Base-by-base conservation (phyloP, 2,888 invertebrate species). In the Agonopterix heracliana region DNA sequence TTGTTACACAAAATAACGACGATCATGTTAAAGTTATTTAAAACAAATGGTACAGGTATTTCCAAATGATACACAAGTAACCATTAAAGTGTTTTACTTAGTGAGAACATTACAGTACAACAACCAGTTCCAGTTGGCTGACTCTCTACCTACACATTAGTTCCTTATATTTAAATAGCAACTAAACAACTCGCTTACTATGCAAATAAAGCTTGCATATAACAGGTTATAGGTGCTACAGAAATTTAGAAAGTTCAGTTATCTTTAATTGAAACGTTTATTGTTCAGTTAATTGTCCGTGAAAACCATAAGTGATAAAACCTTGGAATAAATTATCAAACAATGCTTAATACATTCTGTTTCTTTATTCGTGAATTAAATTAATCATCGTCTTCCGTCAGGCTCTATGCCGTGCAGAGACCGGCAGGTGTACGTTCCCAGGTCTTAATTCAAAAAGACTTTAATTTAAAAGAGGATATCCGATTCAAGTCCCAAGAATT, bases 391-490 rank as follows among this genome's bases (percentile, higher is more conserved):
- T 14, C 9, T 41, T 13, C 40, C 40, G 10, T n/a, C 41, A 41
- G 11, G 11, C n/a, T 45, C 9, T 26, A 9, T 12, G 44, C 1
- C n/a, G 38, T n/a, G 10, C 38, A 14, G 46, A 46, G n/a, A 34
- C 59, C 66, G 69, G 72, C 78, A 78, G 79, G 76, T 79, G 80
- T 66, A 58, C 59, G 68, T 78, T 80, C 79, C 74, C 78, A 78
- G 71, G 73, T 68, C 64, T 66, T 66, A 71, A 59, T 66, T 68
- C 71, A 65, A 70, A 73, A 66, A 73, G 65, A 66, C 64, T 71
- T 74, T 68, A 69, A 69, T 69, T 67, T 65, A 48, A 58, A 64
- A 54, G 61, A 68, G 63, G 65, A 68, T 68, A 68, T 70, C 71
- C 64, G 12, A 14, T 9, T 9, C 14, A 62, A 65, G 60, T 59